These are phyloP conservation scores for Tor tambroides DNA, from an alignment of 2,113 vertebrate species.

Conservation along the genomic window DNA sequence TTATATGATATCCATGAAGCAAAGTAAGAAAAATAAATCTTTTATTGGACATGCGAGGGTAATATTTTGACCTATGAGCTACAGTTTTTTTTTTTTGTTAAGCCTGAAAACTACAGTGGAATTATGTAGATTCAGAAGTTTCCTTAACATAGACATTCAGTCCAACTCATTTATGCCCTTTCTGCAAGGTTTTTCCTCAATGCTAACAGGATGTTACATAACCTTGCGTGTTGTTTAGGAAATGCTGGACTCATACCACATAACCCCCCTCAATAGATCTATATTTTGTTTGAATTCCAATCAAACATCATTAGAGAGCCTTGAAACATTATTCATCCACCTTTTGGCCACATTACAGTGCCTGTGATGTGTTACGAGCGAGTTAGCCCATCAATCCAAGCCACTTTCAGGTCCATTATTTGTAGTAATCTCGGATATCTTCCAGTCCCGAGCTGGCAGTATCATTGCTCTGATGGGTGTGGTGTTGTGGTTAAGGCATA, in stretches of 20 bases:
- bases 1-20: neutral
- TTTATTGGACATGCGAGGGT: neutral
- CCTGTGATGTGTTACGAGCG: neutral
- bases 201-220: conserved; percentile 41
- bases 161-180: neutral
- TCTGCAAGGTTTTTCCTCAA: neutral
- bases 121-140: neutral
- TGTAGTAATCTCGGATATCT: conserved; percentile 49
- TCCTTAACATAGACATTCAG: neutral
- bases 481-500: conserved; percentile 74
- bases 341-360: neutral
- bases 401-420: conserved; percentile 33
- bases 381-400: neutral
- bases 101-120: neutral
- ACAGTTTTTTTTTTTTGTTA: no score
- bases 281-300: neutral
- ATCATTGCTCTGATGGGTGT: conserved; percentile 68
- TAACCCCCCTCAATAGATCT: neutral
- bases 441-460: conserved; percentile 60
- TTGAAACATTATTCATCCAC: neutral
- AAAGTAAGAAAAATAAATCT: neutral
- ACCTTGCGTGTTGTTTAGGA: conserved; percentile 35
- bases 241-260: conserved; percentile 41
- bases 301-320: neutral
- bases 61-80: neutral